Conservation (phyloP, 2,797 vertebrate genomes). For the Ambastaia sidthimunki region DNA sequence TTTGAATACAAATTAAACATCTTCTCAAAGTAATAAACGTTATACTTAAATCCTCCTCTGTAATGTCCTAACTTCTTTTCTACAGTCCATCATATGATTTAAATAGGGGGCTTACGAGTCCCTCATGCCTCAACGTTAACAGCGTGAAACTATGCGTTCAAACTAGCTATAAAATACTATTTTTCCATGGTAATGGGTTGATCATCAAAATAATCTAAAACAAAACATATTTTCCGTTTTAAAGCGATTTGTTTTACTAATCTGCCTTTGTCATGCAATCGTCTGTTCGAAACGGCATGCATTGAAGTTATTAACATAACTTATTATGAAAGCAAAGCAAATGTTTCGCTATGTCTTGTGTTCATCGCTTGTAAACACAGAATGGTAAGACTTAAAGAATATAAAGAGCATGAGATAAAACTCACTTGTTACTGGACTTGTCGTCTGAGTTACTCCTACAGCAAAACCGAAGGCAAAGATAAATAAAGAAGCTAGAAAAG, state of each 20-base stretch:
- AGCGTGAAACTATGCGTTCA: neutral
- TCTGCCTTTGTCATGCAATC: neutral
- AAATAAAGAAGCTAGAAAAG: constrained; percentile 8
- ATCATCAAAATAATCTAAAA: neutral
- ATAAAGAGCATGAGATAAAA: neutral
- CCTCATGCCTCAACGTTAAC: neutral
- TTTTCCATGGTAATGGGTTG: neutral
- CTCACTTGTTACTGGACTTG: constrained; percentile 52
- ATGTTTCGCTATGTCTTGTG: neutral
- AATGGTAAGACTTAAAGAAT: too few species aligned
- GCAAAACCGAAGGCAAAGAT: constrained; percentile 37
- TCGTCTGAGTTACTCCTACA: constrained; percentile 60
- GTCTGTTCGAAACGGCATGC: neutral
- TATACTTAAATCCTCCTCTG: neutral
- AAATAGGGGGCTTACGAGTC: neutral
- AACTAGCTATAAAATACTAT: neutral
- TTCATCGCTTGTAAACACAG: neutral
- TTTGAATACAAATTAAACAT: neutral
- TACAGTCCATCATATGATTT: constrained; percentile 5
- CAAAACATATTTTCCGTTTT: neutral
- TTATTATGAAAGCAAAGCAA: neutral
- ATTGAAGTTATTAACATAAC: neutral
- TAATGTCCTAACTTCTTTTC: neutral
- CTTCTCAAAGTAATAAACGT: neutral
- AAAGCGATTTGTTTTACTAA: constrained; percentile 1